phyloP scores from a whole-genome alignment of 2,113 vertebrate species.

The Archilochus colubris region DNA sequence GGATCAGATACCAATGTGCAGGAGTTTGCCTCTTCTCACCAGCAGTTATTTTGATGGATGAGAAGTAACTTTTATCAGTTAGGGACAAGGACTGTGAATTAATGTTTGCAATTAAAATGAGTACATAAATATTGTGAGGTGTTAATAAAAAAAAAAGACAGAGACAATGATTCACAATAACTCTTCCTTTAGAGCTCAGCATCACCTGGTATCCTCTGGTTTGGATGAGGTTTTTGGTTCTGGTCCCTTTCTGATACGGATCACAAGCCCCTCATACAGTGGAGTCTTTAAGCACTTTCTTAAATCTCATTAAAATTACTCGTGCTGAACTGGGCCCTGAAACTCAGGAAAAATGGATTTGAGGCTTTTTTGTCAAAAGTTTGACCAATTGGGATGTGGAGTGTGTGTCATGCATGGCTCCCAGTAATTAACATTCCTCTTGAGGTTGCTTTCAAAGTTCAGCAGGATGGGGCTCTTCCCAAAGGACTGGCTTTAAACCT shows the following conservation, averaged over 20 bases:
- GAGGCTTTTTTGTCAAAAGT: neutral
- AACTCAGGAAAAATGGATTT: neutral
- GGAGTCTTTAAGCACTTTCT: neutral
- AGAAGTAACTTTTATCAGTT: neutral
- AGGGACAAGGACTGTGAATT: neutral
- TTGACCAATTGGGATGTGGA: neutral
- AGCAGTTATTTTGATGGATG: neutral
- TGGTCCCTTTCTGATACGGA: neutral
- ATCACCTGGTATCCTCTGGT: neutral
- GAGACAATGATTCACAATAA: neutral
- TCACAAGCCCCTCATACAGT: neutral
- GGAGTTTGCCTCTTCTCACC: neutral
- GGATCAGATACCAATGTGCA: neutral
- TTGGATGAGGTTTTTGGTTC: neutral
- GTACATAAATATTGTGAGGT: neutral
- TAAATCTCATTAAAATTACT: neutral
- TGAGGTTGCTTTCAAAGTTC: neutral
- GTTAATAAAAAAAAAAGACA: neutral
- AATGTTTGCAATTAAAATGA: neutral
- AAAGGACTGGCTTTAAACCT: conserved; percentile 6
- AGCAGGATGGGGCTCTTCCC: neutral
- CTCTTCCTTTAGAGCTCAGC: neutral
- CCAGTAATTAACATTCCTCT: conserved; percentile 32
- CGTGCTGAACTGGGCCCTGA: neutral
- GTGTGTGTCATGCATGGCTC: neutral